Evolutionary conservation across 2,888 invertebrate species (phyloP).

Genomic region (Sarcophaga caerulescens): DNA sequence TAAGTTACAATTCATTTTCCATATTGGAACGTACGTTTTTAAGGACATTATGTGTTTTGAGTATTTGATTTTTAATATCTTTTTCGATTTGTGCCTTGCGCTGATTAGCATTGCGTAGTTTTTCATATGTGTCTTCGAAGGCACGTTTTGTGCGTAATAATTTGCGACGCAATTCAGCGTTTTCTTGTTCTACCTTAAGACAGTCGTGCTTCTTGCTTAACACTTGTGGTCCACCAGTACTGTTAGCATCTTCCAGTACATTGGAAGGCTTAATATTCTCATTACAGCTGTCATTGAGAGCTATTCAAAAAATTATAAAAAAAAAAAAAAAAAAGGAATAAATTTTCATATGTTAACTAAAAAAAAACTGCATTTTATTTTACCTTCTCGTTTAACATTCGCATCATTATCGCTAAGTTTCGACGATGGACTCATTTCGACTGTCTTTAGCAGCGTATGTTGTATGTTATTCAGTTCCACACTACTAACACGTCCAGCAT

Average conservation of each 20-base stretch:
- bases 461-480: constrained; percentile 76
- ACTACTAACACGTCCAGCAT: constrained; percentile 86
- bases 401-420: constrained; percentile 59
- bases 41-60: constrained; percentile 89
- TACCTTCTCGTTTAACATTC: constrained; percentile 55
- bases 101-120: constrained; percentile 89
- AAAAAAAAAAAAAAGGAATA: neutral
- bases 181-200: constrained; percentile 84
- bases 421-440: constrained; percentile 77
- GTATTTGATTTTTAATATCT: constrained; percentile 90
- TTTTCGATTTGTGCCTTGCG: constrained; percentile 91
- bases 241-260: constrained; percentile 49
- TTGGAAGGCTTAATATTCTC: constrained; percentile 54
- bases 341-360: neutral
- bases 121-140: constrained; percentile 89
- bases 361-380: neutral
- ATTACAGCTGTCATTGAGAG: constrained; percentile 49
- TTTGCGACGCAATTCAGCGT: constrained; percentile 86
- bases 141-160: constrained; percentile 87
- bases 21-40: constrained; percentile 89
- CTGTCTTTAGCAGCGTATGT: constrained; percentile 79
- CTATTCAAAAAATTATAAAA: constrained; percentile 32
- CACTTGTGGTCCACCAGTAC: constrained; percentile 24
- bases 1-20: constrained; percentile 82
- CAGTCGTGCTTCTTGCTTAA: constrained; percentile 77